These are phyloP conservation scores for Heterodera filipjevi DNA, from an alignment of 2,888 invertebrate genomes.

Conservation along the genomic window DNA sequence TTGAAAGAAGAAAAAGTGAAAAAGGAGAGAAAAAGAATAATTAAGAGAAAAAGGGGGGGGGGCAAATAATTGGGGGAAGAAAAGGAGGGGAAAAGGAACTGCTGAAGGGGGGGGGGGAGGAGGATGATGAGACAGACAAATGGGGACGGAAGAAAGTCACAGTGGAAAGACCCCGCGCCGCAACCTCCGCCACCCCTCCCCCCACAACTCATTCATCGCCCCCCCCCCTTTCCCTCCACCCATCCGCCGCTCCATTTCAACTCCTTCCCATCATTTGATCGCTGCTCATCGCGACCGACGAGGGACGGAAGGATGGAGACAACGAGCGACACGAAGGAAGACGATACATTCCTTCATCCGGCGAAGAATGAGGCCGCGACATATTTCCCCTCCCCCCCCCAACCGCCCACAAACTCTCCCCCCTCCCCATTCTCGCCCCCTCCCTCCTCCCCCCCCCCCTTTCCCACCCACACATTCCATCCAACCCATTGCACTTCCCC, in stretches of 20 bases:
- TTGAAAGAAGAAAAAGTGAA: background rate
- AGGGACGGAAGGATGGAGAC: conserved; percentile 2
- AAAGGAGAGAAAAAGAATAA: background rate
- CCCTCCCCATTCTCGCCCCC: background rate
- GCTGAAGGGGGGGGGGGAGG: too few species aligned
- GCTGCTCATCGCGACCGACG: background rate
- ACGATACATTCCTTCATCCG: background rate
- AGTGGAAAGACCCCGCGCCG: background rate
- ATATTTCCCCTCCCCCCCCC: background rate
- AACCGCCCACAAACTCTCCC: background rate
- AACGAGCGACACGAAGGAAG: background rate
- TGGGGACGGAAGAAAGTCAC: background rate
- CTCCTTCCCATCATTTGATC: background rate
- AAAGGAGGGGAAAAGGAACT: background rate
- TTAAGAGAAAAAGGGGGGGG: background rate
- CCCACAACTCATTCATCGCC: background rate
- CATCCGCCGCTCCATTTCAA: background rate
- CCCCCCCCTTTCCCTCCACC: background rate
- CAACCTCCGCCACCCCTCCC: background rate
- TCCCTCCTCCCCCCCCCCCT: background rate
- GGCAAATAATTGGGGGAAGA: background rate
- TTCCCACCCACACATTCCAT: conserved; percentile 28
- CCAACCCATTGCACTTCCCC: background rate
- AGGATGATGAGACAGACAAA: background rate
- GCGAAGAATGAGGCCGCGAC: conserved; percentile 18